Percentiles rank a stretch among this genome's conserved stretches.
These are phyloP conservation scores for Silvanus unidentatus DNA, from an alignment of 2,888 invertebrate species.

Conservation along the genomic window DNA sequence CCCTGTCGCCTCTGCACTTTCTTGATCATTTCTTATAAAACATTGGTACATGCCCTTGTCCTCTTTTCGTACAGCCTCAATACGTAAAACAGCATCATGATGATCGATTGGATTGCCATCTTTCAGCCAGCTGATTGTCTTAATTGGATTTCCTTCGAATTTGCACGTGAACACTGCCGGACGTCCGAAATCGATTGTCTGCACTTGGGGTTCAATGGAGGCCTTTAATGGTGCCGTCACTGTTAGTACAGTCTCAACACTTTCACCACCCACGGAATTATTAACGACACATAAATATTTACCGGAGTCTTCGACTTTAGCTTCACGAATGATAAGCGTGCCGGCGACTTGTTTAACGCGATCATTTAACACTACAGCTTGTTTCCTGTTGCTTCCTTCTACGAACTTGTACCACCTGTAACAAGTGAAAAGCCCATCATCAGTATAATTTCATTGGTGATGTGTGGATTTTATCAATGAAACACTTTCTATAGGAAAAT, in stretches of 20 bases:
- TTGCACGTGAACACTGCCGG: constrained; percentile 89
- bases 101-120: constrained; percentile 83
- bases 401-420: constrained; percentile 93
- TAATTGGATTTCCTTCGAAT: constrained; percentile 82
- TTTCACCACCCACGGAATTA: constrained; percentile 90
- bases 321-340: constrained; percentile 86
- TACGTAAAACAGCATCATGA: constrained; percentile 74
- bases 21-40: constrained; percentile 87
- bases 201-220: constrained; percentile 77
- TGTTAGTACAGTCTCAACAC: constrained; percentile 85
- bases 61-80: constrained; percentile 86
- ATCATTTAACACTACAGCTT: constrained; percentile 84
- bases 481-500: no score
- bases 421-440: constrained; percentile 48
- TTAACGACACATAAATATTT: constrained; percentile 92
- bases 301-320: constrained; percentile 87
- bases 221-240: constrained; percentile 88
- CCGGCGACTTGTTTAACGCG: constrained; percentile 90
- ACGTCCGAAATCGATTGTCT: constrained; percentile 90
- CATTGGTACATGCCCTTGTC: constrained; percentile 98
- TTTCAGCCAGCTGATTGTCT: constrained; percentile 87
- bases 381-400: constrained; percentile 78
- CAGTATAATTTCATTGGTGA: no score
- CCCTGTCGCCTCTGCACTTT: constrained; percentile 87
- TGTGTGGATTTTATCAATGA: no score